Base-by-base conservation (phyloP, 2,797 vertebrate genomes). In the Notolepis coatsorum region DNA sequence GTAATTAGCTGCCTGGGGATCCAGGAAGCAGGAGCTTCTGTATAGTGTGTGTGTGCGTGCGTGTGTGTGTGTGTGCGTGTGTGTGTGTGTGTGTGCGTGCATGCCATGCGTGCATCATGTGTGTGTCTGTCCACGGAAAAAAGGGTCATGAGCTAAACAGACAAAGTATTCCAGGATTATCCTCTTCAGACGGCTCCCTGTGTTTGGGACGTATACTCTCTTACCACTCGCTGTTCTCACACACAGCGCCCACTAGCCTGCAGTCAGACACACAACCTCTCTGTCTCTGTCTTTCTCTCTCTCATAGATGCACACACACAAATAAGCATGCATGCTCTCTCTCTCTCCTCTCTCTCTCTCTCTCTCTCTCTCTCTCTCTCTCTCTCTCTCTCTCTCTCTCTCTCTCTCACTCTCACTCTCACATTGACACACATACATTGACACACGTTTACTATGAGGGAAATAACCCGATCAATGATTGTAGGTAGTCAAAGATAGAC, bases 1-100 rank as follows among this genome's bases (percentile, higher is more conserved):
- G 79, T 81, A 84, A 88, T 86, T 75, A 84, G 64, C 77, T 79
- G 77, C 78, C 67, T 61, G 46, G 66, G 83, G 79, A 82, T 68
- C 47, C 68, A 68, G 70, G 73, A 87, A 76, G 71, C 56, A 70
- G 46, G 53, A 75, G 61, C 65, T 62, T 53, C 59, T 7, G 9
- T 68, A 80, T 45, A 67, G 61, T 61, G 58, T 31, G 17, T 48
- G 53, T 62, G 43, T 25, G 45, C 65, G 21, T 49, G 45, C 62
- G 61, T 73, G 23, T 71, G 71, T 41, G 42, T 38, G 54, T 47
- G 58, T 35, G 35, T 59, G 56, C 64, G 43, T 47, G 49, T 61
- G 30, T 20, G 50, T 53, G 33, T 12, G 15, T 38, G 49, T n/a
- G 9, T 35, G 4, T 33, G 49, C 18, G 60, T 46, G 38, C 2